Evolutionary conservation across 2,888 invertebrate genomes (phyloP).

Genomic region (Melanargia galathea): DNA sequence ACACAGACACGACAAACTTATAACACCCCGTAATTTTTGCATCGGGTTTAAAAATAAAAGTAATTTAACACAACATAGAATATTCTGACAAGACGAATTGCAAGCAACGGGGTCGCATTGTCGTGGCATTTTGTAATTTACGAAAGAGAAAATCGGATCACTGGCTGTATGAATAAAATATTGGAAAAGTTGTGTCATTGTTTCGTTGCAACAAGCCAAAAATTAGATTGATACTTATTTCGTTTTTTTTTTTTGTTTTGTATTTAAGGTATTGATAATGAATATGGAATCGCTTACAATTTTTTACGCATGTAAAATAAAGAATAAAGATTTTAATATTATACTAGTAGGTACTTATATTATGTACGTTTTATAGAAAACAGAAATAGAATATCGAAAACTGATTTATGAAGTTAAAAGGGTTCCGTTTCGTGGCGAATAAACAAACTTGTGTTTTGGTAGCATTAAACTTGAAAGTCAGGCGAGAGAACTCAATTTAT

Average conservation of each 20-base stretch:
- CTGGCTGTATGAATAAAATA: conserved; percentile 40
- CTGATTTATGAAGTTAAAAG: no score
- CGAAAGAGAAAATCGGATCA: conserved; percentile 37
- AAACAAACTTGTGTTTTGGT: no score
- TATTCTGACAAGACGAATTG: conserved; percentile 38
- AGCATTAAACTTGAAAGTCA: no score
- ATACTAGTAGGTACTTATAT: neutral
- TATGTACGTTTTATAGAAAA: neutral
- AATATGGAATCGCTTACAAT: neutral
- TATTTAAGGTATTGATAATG: conserved; percentile 1
- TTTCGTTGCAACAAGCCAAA: conserved; percentile 23
- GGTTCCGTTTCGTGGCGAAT: no score
- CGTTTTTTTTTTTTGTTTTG: conserved; percentile 8
- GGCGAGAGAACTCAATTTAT: no score
- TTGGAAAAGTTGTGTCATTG: conserved; percentile 33
- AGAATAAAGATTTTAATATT: neutral
- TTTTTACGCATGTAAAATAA: conserved; percentile 1
- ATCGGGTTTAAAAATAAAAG: neutral
- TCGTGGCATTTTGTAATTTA: conserved; percentile 39
- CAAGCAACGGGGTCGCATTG: conserved; percentile 36
- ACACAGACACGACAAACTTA: no score
- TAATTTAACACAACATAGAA: conserved; percentile 19
- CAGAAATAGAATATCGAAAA: no score
- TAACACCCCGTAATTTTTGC: no score
- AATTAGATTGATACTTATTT: conserved; percentile 1